phyloP scores from a whole-genome alignment of 53 echinoderm and acorn worm genomes.

The Crossaster papposus region DNA sequence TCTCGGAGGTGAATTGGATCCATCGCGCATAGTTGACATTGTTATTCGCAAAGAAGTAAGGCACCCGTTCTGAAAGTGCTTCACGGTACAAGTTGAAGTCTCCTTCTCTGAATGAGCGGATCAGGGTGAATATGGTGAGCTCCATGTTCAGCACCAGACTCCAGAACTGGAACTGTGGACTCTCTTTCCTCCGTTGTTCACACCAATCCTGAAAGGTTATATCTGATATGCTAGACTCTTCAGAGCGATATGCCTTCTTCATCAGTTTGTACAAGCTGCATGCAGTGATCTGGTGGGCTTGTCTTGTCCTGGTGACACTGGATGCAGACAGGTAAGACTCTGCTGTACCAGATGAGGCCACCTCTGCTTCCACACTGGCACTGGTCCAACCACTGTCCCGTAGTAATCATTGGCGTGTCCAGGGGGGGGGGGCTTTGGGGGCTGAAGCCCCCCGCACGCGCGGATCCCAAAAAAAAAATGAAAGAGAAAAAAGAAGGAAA shows the following conservation, averaged over 20 bases:
- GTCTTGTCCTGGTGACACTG: constrained; percentile 46
- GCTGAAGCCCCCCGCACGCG: too few relatives aligned
- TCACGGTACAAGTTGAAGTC: background rate
- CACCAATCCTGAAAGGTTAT: background rate
- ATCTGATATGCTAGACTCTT: background rate
- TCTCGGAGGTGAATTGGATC: constrained; percentile 57
- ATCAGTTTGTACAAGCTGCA: background rate
- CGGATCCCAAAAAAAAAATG: too few relatives aligned
- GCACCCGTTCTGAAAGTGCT: background rate
- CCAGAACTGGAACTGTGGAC: background rate
- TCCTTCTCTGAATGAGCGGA: background rate
- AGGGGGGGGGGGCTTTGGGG: too few relatives aligned
- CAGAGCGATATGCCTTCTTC: background rate
- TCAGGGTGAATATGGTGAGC: background rate
- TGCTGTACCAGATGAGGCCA: constrained; percentile 48
- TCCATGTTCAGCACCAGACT: background rate
- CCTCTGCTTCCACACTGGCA: constrained; percentile 36
- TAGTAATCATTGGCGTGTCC: too few relatives aligned
- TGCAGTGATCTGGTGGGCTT: constrained; percentile 4
- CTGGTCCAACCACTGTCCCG: constrained; percentile 49
- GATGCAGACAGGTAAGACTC: constrained; percentile 43
- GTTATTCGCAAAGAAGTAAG: constrained; percentile 64
- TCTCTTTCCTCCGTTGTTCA: background rate
- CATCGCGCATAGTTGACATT: constrained; percentile 62
- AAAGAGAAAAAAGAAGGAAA: too few relatives aligned